Percentiles rank a stretch among this genome's conserved stretches.
phyloP scores from a whole-genome alignment of 2,888 invertebrate genomes.

The Parasteatoda lunata region DNA sequence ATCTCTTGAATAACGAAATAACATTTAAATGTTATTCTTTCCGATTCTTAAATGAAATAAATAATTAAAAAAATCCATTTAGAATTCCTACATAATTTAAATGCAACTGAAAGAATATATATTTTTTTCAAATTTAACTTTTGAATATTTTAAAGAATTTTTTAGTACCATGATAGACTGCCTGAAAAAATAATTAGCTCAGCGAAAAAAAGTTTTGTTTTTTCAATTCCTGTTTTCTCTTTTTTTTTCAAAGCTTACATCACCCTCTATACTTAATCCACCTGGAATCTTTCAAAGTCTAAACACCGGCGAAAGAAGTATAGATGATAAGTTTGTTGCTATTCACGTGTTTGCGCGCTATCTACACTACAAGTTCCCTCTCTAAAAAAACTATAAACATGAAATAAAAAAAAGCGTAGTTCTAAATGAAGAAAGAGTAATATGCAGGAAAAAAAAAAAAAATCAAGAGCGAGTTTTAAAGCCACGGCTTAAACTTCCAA shows the following conservation, averaged over 20 bases:
- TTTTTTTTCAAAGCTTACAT: background rate
- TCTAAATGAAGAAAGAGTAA: background rate
- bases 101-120: too few species aligned
- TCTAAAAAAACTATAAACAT: constrained; percentile 20
- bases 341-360: background rate
- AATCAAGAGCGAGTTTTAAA: constrained; percentile 1
- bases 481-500: background rate
- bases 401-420: background rate
- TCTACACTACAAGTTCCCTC: background rate
- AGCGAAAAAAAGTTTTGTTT: too few species aligned
- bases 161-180: too few species aligned
- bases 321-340: background rate
- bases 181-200: too few species aligned
- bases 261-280: background rate
- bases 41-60: too few species aligned
- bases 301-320: background rate
- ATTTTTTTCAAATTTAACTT: too few species aligned
- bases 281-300: background rate
- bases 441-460: background rate
- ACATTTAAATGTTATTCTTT: too few species aligned
- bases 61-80: too few species aligned
- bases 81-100: too few species aligned
- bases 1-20: too few species aligned
- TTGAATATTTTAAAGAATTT: too few species aligned
- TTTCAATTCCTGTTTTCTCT: too few species aligned